Evolutionary conservation across 2,797 vertebrate genomes (phyloP), one percentile per base, ranked within the genome.

Genomic region (Argyrosomus regius): DNA sequence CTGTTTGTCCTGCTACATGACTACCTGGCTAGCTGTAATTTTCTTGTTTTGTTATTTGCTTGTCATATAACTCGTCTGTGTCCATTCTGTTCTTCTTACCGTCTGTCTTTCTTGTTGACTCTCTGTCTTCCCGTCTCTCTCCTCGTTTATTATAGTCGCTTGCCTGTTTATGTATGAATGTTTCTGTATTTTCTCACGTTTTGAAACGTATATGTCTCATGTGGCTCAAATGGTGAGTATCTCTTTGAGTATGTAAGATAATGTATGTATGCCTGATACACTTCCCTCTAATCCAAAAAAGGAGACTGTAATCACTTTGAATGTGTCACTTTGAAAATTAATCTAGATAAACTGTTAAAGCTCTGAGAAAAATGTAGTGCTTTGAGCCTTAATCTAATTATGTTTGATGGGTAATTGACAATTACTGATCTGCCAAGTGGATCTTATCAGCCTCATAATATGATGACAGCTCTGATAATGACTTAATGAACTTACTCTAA

Each of bases 1-100:
- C 86, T 89, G 81, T 87, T 89, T 80, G 43, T 85, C 69, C 49
- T 60, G 65, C 24, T 48, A 3, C 39, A 74, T 71, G 71, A 57
- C 35, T 48, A 58, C 9, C 71, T 77, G 14, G 75, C 60, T 24
- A 57, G 43, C 53, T 69, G 24, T 50, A 14, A 56, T 67, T 59
- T 65, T 50, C 20, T 22, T 45, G 13, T 43, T 56, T 49, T 72
- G 22, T 70, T 20, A 64, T 57, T 72, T 56, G 26, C 50, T 57
- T 77, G 17, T 35, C 39, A 65, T 39, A 64, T 28, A 53, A 7
- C 61, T 57, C 6, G 5, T 64, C 18, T 52, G 24, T 52, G 49
- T 79, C 28, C 3, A 0, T 41, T 72, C 4, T 57, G 35, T 57
- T 74, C 65, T 5, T 64, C 10, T 64, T 41, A 64, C n/a, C 52